These are phyloP conservation scores for Macaca fascicularis DNA, from an alignment of 2,113 vertebrate genomes.

Conservation along the genomic window T2T-MFA8v1.1 NC_088387.1:42737501-42738000, in stretches of 20 bases:
- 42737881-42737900: not conserved
- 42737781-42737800: not conserved
- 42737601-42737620: not conserved
- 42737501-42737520: not conserved
- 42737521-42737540: not conserved
- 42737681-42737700: not conserved
- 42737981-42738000: not conserved
- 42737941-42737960: not conserved
- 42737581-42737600: not conserved
- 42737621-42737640: not conserved
- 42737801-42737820: not conserved
- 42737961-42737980: not conserved
- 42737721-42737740: not conserved
- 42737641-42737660: not conserved
- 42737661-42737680: not conserved
- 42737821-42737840: not conserved
- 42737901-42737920: not conserved
- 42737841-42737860: not conserved
- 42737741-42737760: not conserved
- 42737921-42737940: not conserved
- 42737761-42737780: not conserved
- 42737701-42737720: not conserved
- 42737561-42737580: not conserved
- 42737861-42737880: not conserved
- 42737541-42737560: not conserved